phyloP scores from a whole-genome alignment of 2,113 vertebrate genomes.

The Melanerpes aurifrons region DNA sequence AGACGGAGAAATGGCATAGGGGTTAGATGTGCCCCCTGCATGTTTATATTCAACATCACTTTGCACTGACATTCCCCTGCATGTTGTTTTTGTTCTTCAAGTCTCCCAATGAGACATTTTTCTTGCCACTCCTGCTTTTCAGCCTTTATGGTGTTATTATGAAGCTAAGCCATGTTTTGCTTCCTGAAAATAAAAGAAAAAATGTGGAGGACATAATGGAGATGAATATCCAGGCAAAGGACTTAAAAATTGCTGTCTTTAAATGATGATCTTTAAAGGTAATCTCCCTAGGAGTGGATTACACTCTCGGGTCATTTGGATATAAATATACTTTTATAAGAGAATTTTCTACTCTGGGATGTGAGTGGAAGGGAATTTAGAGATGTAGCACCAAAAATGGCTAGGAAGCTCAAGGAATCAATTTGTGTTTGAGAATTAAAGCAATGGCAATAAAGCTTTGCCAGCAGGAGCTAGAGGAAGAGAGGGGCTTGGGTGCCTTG shows the following conservation, averaged over 20 bases:
- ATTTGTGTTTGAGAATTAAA: not conserved
- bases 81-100: not conserved
- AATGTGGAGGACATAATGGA: not conserved
- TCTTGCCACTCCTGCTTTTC: not conserved
- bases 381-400: not conserved
- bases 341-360: not conserved
- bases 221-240: not conserved
- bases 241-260: not conserved
- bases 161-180: not conserved
- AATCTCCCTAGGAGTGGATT: slow-evolving; percentile 2
- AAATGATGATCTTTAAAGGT: not conserved
- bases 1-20: not conserved
- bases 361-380: not conserved
- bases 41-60: not conserved
- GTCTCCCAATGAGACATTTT: not conserved
- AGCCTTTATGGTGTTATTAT: not conserved
- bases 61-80: not conserved
- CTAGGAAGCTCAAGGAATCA: not conserved
- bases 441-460: not conserved
- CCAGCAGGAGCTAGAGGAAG: not conserved
- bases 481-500: not conserved
- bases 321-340: not conserved
- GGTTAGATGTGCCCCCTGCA: accelerated
- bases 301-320: not conserved
- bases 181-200: not conserved